phyloP scores from a whole-genome alignment of 2,113 vertebrate species.

The Cololabis saira region DNA sequence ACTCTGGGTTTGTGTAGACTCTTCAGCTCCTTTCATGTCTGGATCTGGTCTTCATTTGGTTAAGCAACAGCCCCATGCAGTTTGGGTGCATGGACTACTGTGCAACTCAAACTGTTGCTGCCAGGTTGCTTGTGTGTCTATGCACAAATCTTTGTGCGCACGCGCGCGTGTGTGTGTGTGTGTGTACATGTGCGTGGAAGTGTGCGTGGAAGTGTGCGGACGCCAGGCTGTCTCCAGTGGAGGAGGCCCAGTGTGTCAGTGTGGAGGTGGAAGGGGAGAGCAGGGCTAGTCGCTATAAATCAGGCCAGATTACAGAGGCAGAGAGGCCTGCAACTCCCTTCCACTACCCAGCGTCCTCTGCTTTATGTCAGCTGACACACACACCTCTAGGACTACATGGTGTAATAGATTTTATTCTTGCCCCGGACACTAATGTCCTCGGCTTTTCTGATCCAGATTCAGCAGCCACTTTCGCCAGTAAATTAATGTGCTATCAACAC shows the following conservation, averaged over 20 bases:
- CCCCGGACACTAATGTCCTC: not conserved
- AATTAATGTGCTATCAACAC: not conserved
- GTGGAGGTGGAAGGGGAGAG: conserved; percentile 82
- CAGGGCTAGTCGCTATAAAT: conserved; percentile 88
- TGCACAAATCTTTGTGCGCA: conserved; percentile 71
- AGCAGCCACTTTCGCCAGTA: conserved; percentile 3
- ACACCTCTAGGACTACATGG: conserved; percentile 27
- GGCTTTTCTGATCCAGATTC: not conserved
- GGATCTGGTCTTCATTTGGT: conserved; percentile 65
- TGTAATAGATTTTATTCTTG: conserved; percentile 12
- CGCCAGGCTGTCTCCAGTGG: conserved; percentile 98
- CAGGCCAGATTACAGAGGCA: conserved; percentile 97
- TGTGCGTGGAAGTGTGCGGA: conserved; percentile 84
- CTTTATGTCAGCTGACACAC: conserved; percentile 90
- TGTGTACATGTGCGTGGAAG: conserved; percentile 80
- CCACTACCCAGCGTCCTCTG: conserved; percentile 90
- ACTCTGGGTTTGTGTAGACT: conserved; percentile 42
- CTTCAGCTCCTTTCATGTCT: conserved; percentile 43
- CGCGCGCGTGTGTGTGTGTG: too few relatives aligned
- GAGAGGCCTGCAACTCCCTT: conserved; percentile 84
- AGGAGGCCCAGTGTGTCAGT: conserved; percentile 86
- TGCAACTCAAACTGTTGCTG: conserved; percentile 58
- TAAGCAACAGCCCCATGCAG: conserved; percentile 60
- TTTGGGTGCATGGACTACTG: conserved; percentile 62
- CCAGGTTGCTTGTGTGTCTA: conserved; percentile 41